These are phyloP conservation scores for Drosophila diplacantha DNA, from an alignment of 2,888 invertebrate species.

Conservation along the genomic window DNA sequence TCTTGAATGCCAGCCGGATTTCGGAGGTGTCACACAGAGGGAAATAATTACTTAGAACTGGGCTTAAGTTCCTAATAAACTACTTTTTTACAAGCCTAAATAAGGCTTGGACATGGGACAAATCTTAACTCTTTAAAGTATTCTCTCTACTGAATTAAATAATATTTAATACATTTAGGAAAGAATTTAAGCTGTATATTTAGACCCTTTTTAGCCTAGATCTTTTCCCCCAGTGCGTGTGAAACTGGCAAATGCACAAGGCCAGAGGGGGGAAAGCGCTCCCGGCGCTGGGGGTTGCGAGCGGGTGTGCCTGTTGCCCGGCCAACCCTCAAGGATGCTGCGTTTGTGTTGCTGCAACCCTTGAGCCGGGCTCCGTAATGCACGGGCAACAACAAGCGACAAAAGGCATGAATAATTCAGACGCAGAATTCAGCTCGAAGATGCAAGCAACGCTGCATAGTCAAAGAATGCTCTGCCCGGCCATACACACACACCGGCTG, in stretches of 20 bases:
- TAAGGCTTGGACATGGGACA: not conserved
- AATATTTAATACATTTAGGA: not conserved
- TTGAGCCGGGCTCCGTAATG: slow-evolving; percentile 27
- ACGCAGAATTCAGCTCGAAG: slow-evolving; percentile 37
- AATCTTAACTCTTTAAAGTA: not conserved
- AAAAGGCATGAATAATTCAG: slow-evolving; percentile 63
- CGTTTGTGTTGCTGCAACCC: slow-evolving; percentile 48
- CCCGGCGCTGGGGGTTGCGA: slow-evolving; percentile 8
- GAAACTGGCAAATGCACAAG: slow-evolving; percentile 58
- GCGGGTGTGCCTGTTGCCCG: slow-evolving; percentile 56
- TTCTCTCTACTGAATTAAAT: not conserved
- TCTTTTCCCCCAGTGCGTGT: slow-evolving; percentile 12
- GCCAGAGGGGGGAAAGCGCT: slow-evolving; percentile 4
- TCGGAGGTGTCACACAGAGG: slow-evolving; percentile 19
- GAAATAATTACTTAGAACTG: not conserved
- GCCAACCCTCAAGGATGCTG: slow-evolving; percentile 55
- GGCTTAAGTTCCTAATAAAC: not conserved
- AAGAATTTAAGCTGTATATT: not conserved
- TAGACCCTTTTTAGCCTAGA: not conserved
- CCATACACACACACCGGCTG: slow-evolving; percentile 12
- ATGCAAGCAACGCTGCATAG: slow-evolving; percentile 25
- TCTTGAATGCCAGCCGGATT: slow-evolving; percentile 21
- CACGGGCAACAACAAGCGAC: slow-evolving; percentile 29
- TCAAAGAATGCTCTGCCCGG: slow-evolving; percentile 5
- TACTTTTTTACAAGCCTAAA: not conserved